phyloP scores from a whole-genome alignment of 2,888 invertebrate species.

The Andrena bicolor region DNA sequence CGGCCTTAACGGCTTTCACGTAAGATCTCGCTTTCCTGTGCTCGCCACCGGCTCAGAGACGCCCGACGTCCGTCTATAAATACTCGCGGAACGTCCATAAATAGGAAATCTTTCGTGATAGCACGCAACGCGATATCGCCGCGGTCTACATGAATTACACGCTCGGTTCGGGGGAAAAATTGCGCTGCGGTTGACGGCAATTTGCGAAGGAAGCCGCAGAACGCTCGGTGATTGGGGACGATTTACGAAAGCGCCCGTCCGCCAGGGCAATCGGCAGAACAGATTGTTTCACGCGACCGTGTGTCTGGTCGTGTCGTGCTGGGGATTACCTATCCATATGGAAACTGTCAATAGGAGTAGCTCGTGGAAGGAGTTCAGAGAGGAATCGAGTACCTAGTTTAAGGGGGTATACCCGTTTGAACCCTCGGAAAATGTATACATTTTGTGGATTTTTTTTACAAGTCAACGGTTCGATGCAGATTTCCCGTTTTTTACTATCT shows the following conservation, averaged over 20 bases:
- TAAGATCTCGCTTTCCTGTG: conserved; percentile 67
- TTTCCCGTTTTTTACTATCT: no score
- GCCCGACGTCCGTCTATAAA: conserved; percentile 62
- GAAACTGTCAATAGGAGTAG: not conserved
- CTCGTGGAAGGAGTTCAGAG: not conserved
- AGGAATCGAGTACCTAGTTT: no score
- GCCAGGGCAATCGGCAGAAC: not conserved
- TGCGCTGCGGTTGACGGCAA: conserved; percentile 9
- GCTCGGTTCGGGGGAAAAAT: conserved; percentile 33
- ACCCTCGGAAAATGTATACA: no score
- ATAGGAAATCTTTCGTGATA: conserved; percentile 66
- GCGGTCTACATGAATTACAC: conserved; percentile 15
- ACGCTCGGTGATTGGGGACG: conserved; percentile 18
- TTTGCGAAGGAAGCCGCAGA: not conserved
- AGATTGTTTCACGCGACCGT: not conserved
- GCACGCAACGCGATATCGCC: conserved; percentile 21
- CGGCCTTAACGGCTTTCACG: conserved; percentile 74
- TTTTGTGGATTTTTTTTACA: no score
- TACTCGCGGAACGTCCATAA: conserved; percentile 59
- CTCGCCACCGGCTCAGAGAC: conserved; percentile 54
- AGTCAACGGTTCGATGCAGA: no score
- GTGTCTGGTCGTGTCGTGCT: not conserved
- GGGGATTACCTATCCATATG: not conserved
- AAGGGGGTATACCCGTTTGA: no score
- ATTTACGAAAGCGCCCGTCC: conserved; percentile 39